phyloP scores from a whole-genome alignment of 2,888 invertebrate species.

The Eristalinus sepulchralis region DNA sequence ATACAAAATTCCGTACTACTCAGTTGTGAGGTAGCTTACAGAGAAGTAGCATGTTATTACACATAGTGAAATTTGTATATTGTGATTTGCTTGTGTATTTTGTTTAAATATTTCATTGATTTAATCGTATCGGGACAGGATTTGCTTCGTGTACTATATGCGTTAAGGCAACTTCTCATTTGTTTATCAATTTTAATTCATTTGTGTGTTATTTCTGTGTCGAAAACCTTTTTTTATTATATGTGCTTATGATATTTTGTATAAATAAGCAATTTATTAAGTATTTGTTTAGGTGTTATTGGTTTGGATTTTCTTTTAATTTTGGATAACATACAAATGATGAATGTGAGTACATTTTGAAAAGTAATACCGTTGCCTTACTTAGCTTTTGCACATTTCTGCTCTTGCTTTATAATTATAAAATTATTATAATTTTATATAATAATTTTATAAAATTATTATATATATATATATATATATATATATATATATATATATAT shows the following conservation, averaged over 20 bases:
- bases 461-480: too few species aligned
- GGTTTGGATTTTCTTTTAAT: not conserved
- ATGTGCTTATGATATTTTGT: not conserved
- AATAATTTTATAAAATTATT: too few species aligned
- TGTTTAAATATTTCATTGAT: conserved; percentile 33
- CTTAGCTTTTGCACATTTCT: too few species aligned
- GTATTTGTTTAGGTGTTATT: conserved; percentile 10
- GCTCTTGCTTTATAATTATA: too few species aligned
- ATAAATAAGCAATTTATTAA: too few species aligned
- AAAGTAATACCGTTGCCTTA: not conserved
- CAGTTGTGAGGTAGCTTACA: conserved; percentile 62
- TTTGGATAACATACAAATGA: not conserved
- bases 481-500: too few species aligned
- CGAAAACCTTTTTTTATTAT: conserved; percentile 10
- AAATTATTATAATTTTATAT: too few species aligned
- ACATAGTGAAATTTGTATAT: conserved; percentile 23
- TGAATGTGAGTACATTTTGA: not conserved
- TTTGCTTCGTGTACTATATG: conserved; percentile 47
- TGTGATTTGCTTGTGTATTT: conserved; percentile 1
- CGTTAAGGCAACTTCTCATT: conserved; percentile 9
- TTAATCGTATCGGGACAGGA: conserved; percentile 55
- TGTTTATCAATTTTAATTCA: conserved; percentile 7
- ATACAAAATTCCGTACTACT: conserved; percentile 44
- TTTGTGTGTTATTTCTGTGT: conserved; percentile 16
- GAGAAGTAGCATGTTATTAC: conserved; percentile 41